Conservation (phyloP, 2,113 vertebrate genomes). For the Perccottus glenii region DNA sequence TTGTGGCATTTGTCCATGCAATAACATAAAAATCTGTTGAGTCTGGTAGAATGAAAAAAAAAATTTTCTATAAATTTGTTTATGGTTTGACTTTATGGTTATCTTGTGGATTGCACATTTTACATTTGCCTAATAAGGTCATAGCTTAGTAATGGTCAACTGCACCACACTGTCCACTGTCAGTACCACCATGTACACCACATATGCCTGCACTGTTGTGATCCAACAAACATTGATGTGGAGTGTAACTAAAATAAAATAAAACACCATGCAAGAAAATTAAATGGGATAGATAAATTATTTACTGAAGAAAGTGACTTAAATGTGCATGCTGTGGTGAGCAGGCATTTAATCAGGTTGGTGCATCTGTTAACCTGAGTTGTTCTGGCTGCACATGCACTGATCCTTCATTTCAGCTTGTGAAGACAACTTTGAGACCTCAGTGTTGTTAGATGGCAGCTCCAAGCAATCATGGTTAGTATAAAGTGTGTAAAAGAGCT, state of each 20-base stretch:
- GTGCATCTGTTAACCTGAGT: background rate
- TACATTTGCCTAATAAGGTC: too few species aligned
- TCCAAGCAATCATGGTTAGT: conserved; percentile 7
- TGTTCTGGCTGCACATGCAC: conserved; percentile 22
- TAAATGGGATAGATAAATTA: conserved; percentile 50
- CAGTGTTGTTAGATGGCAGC: conserved; percentile 14
- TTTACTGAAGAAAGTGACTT: conserved; percentile 48
- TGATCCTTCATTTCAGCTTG: background rate
- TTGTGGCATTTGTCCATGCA: background rate
- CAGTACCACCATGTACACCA: conserved; percentile 1
- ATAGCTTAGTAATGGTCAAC: conserved; percentile 8
- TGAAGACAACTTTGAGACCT: conserved; percentile 11
- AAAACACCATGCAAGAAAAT: conserved; percentile 31
- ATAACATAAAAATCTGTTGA: background rate
- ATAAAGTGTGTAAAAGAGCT: conserved; percentile 16
- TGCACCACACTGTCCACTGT: conserved; percentile 13
- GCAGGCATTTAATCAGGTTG: conserved; percentile 8
- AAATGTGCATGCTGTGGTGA: conserved; percentile 22
- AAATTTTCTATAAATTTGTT: too few species aligned
- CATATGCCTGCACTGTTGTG: conserved; percentile 19
- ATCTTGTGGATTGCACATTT: too few species aligned
- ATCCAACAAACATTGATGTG: conserved; percentile 22
- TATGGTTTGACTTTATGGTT: too few species aligned
- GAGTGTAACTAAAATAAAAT: conserved; percentile 31
- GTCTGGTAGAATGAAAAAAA: background rate